Percentiles rank a stretch among this genome's conserved stretches.
These are phyloP conservation scores for Coelinius sp. DNA, from an alignment of 2,888 invertebrate genomes.

Conservation along the genomic window DNA sequence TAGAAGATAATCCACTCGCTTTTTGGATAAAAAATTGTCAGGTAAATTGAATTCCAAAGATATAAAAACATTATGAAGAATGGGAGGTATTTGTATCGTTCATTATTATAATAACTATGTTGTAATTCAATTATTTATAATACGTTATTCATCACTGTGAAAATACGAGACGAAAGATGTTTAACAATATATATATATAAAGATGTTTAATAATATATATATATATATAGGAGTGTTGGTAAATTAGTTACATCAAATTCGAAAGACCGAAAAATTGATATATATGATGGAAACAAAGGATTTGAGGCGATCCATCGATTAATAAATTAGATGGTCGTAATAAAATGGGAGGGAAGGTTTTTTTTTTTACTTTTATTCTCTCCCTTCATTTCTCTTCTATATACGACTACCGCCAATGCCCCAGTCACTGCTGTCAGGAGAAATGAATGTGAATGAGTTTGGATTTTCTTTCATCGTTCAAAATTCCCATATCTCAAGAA, in stretches of 20 bases:
- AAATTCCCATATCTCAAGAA: too few relatives aligned
- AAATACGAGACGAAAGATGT: slow-evolving; percentile 16
- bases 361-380: background rate
- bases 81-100: background rate
- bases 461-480: too few relatives aligned
- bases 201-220: slow-evolving; percentile 32
- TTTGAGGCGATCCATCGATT: slow-evolving; percentile 11
- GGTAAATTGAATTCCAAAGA: background rate
- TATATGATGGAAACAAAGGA: background rate
- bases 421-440: too few relatives aligned
- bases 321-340: slow-evolving; percentile 18
- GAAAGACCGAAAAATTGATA: background rate
- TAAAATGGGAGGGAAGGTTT: background rate
- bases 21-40: background rate
- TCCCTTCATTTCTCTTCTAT: background rate
- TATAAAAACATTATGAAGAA: background rate
- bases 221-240: slow-evolving; percentile 25
- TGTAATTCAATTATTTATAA: slow-evolving; percentile 8
- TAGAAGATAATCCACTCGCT: background rate
- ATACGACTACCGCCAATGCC: too few relatives aligned
- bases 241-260: slow-evolving; percentile 12
- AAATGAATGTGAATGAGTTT: too few relatives aligned
- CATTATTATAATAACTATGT: slow-evolving; percentile 12
- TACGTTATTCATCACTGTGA: slow-evolving; percentile 15
- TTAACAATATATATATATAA: slow-evolving; percentile 32